Evolutionary conservation across 1,140 invertebrate species (phyloP), one percentile per base, ranked within the genome.

Genomic region (Araneus ventricosus): DNA sequence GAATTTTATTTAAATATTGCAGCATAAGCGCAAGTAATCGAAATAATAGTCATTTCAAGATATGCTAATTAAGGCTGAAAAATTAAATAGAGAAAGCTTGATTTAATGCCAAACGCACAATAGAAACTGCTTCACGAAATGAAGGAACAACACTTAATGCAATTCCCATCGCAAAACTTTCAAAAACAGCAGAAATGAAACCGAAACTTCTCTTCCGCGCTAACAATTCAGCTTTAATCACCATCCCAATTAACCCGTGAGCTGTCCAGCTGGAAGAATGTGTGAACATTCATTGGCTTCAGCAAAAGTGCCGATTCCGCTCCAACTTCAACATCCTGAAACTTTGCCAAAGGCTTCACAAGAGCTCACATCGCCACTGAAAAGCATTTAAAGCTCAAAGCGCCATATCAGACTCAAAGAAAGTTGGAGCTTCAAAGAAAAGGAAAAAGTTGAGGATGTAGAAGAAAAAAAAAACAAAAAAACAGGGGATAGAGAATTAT

Each of bases 331-430:
- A 30, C 39, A 24, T n/a, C 22, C 84, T 57, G 84, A 52, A 45
- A 45, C 80, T 45, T 84, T 84, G 39, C 84, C 52, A 52, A 52
- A 75, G 70, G 30, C 20, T 86, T 30, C 52, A 27, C 84, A 30
- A 61, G 27, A 24, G 30, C 86, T 34, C 86, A 37, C 39, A 14
- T 75, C 6, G 22, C 22, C 37, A 70, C 37, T 24, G 59, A n/a
- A 89, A 89, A 79, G 88, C 70, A 80, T 89, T 89, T 89, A 89
- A 89, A 52, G 88, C 61, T 79, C 67, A 52, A 14, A 89, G 39
- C 61, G 24, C 39, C 70, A 45, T 75, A 89, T 79, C 70, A 34
- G 8, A 24, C 67, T 22, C 17, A 41, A 30, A 79, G 88, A 52
- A 89, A 52, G 67, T 70, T 39, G 27, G 67, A 89, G 14, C 70